Percentiles rank a stretch among this genome's conserved stretches.
Conservation (phyloP, 2,888 invertebrate species). For the Andrena chrysosceles region DNA sequence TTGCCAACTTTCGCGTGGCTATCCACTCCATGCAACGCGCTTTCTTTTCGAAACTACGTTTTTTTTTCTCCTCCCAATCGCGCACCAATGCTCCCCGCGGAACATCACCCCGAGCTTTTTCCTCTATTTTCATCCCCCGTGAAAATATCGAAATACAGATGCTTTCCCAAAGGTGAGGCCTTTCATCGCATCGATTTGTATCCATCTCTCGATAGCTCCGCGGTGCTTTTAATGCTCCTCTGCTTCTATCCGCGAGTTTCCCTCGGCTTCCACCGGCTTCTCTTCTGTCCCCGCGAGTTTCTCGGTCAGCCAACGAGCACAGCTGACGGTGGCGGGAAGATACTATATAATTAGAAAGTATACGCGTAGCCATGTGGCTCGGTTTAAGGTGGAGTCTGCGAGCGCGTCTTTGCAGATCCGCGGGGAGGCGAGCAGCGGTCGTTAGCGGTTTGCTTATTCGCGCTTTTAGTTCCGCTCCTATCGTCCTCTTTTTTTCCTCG, state of each 20-base stretch:
- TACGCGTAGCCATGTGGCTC: constrained; percentile 61
- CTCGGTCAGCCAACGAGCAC: constrained; percentile 64
- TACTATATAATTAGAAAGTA: constrained; percentile 71
- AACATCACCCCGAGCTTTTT: not conserved
- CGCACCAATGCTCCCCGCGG: not conserved
- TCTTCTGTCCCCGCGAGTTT: constrained; percentile 50
- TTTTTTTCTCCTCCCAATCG: not conserved
- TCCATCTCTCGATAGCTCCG: too few relatives aligned
- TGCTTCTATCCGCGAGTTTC: constrained; percentile 27
- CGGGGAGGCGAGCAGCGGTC: constrained; percentile 41
- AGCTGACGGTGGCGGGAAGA: constrained; percentile 65
- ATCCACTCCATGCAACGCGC: constrained; percentile 17
- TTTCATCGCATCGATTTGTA: not conserved
- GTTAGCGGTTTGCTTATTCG: constrained; percentile 55
- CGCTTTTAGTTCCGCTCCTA: constrained; percentile 43
- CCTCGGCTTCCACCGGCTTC: constrained; percentile 39
- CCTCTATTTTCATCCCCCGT: too few relatives aligned
- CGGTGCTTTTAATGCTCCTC: too few relatives aligned
- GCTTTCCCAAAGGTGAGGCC: not conserved
- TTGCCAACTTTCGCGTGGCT: constrained; percentile 69
- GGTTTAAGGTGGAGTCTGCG: constrained; percentile 68
- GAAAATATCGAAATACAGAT: not conserved
- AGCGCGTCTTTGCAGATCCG: constrained; percentile 50
- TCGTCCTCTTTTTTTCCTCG: constrained; percentile 11
- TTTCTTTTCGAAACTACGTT: constrained; percentile 17